These are phyloP conservation scores for Sinocyclocheilus rhinocerous DNA, from an alignment of 2,113 vertebrate genomes.

Conservation along the genomic window DNA sequence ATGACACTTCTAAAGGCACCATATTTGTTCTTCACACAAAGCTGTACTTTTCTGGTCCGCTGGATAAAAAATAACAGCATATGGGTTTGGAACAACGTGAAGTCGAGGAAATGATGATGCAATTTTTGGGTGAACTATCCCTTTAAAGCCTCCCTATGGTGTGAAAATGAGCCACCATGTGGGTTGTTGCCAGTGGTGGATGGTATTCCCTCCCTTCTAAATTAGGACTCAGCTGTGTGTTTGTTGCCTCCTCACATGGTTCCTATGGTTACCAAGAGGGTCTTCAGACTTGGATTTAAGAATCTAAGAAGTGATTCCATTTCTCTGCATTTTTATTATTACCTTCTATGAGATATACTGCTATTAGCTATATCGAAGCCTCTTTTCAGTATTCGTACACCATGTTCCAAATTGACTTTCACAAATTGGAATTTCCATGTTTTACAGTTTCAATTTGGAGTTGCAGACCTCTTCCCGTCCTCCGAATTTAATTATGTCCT, in stretches of 20 bases:
- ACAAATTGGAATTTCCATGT: neutral
- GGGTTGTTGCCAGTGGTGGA: conserved; percentile 6
- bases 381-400: neutral
- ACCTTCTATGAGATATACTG: neutral
- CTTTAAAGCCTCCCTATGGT: conserved; percentile 2
- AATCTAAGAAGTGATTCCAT: conserved; percentile 4
- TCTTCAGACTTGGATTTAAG: neutral
- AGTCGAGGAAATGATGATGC: neutral
- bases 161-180: neutral
- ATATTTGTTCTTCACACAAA: neutral
- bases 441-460: conserved; percentile 13
- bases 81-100: neutral
- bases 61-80: neutral
- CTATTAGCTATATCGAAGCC: neutral
- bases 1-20: neutral
- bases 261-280: conserved; percentile 60
- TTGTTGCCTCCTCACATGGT: conserved; percentile 54
- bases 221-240: neutral
- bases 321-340: neutral
- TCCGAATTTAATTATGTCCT: neutral
- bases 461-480: neutral
- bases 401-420: neutral
- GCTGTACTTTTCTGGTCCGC: neutral
- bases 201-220: conserved; percentile 30
- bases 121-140: neutral